Percentiles rank a stretch among this genome's conserved stretches.
Conservation (phyloP, 2,888 invertebrate species). For the Synergus japonicus region DNA sequence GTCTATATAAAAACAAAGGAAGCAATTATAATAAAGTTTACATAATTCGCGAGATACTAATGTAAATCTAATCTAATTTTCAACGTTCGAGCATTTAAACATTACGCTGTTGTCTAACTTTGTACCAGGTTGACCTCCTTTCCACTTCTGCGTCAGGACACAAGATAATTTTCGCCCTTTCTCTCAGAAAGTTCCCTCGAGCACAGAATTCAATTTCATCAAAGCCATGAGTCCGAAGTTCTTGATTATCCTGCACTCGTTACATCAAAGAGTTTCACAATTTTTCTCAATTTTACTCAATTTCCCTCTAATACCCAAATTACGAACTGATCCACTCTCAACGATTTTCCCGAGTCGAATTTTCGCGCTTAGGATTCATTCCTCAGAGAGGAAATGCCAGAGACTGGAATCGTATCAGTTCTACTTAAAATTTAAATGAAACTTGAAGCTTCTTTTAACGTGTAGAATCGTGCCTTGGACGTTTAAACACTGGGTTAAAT, state of each 20-base stretch:
- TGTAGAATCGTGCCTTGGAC: neutral
- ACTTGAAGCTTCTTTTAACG: constrained; percentile 12
- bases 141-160: constrained; percentile 32
- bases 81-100: constrained; percentile 2
- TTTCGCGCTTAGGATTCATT: neutral
- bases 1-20: neutral
- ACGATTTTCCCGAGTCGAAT: neutral
- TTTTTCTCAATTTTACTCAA: constrained; percentile 16
- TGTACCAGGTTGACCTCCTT: constrained; percentile 37
- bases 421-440: constrained; percentile 40
- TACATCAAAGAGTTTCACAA: constrained; percentile 38
- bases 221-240: constrained; percentile 32
- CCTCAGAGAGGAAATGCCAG: neutral
- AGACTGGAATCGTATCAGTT: constrained; percentile 27
- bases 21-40: neutral
- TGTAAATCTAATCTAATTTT: constrained; percentile 4
- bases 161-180: constrained; percentile 36
- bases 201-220: constrained; percentile 37
- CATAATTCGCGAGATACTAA: neutral
- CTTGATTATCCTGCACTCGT: constrained; percentile 40
- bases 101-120: constrained; percentile 38
- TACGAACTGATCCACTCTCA: constrained; percentile 12
- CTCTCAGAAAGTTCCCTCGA: constrained; percentile 27
- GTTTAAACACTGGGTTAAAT: constrained; percentile 23
- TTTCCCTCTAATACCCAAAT: constrained; percentile 26